phyloP scores from a whole-genome alignment of 2,113 vertebrate species.

The Tapirus terrestris region DNA sequence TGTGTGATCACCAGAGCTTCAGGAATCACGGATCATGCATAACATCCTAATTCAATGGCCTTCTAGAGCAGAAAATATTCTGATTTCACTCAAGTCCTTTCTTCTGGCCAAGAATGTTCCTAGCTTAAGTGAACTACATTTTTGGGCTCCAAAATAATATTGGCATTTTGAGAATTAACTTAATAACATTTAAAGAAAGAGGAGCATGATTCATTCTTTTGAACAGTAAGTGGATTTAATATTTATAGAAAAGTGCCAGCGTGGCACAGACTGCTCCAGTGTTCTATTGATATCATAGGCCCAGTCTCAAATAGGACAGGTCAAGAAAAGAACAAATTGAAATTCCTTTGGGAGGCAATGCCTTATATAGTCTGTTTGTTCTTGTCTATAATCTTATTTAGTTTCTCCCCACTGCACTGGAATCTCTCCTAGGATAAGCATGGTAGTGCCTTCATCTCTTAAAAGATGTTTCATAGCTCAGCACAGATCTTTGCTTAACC shows the following conservation, averaged over 20 bases:
- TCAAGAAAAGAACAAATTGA: neutral
- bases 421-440: neutral
- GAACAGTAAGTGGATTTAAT: neutral
- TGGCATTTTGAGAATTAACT: constrained; percentile 39
- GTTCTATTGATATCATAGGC: neutral
- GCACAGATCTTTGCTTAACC: neutral
- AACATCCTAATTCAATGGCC: neutral
- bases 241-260: neutral
- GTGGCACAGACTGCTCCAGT: neutral
- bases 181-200: neutral
- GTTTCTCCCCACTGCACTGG: neutral
- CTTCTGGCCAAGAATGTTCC: neutral
- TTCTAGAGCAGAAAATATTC: neutral
- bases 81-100: neutral
- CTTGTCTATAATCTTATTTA: neutral
- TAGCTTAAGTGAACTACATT: neutral
- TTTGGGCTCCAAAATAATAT: neutral
- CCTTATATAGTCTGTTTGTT: neutral
- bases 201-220: neutral
- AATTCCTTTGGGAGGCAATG: neutral
- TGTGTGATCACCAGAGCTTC: neutral
- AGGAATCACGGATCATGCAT: neutral
- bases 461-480: neutral
- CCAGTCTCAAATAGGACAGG: neutral
- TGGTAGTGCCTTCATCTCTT: neutral